These are phyloP conservation scores for Atta cephalotes DNA, from an alignment of 1,140 invertebrate genomes.

Conservation along the genomic window DNA sequence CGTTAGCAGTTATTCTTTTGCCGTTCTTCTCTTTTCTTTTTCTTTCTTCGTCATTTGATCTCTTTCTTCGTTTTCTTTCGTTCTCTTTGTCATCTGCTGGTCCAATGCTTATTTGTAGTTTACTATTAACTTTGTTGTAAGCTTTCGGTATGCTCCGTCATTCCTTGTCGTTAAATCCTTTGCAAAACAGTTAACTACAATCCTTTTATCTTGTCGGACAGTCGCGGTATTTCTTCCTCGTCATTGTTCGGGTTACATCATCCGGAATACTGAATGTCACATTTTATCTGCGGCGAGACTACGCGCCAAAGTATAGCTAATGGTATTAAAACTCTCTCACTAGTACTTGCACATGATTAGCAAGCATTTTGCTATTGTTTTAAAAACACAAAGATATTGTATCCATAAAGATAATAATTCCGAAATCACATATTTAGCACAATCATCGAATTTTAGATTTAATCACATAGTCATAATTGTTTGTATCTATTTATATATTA, in stretches of 20 bases:
- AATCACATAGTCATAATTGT: neutral
- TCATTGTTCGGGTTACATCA: conserved; percentile 40
- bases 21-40: neutral
- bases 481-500: neutral
- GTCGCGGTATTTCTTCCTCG: conserved; percentile 44
- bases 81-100: neutral
- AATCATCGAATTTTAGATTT: neutral
- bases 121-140: conserved; percentile 46
- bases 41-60: neutral
- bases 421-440: neutral
- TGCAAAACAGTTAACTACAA: conserved; percentile 43
- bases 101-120: conserved; percentile 43
- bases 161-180: conserved; percentile 50
- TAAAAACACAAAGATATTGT: conserved; percentile 3
- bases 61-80: neutral
- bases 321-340: conserved; percentile 16
- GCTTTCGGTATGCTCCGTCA: conserved; percentile 1
- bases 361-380: neutral
- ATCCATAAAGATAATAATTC: neutral
- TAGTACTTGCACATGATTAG: neutral
- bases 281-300: conserved; percentile 13
- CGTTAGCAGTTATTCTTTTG: neutral
- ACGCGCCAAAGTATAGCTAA: conserved; percentile 16
- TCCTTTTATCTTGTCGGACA: conserved; percentile 51
- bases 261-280: conserved; percentile 13